These are phyloP conservation scores for Heterocephalus glaber DNA, from an alignment of 2,113 vertebrate genomes.

Conservation along the genomic window DNA sequence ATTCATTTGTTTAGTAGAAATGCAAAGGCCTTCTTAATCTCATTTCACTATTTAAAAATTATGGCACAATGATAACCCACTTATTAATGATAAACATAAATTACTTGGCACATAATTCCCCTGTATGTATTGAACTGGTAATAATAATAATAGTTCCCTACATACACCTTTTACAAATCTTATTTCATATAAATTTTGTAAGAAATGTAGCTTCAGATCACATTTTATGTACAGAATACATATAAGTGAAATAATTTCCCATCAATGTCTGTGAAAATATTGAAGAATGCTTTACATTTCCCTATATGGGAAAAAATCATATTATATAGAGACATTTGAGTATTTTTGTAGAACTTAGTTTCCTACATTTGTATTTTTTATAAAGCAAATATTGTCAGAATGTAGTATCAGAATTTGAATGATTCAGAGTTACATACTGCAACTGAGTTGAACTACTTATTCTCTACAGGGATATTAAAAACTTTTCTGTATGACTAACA, in stretches of 20 bases:
- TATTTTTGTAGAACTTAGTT: slow-evolving; percentile 8
- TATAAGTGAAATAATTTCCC: background rate
- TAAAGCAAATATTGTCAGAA: slow-evolving; percentile 7
- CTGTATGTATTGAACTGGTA: background rate
- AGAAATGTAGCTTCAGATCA: background rate
- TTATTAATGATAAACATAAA: background rate
- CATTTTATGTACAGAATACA: background rate
- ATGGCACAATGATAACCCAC: background rate
- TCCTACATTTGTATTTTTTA: background rate
- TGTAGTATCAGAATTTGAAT: background rate
- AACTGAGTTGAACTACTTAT: background rate
- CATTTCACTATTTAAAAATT: background rate
- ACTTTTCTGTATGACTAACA: background rate
- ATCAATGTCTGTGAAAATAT: background rate
- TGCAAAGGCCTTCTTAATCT: background rate
- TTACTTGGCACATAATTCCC: background rate
- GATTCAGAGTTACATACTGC: background rate
- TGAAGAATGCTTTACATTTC: background rate
- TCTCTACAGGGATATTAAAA: background rate
- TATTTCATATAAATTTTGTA: background rate
- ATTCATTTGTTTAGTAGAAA: background rate
- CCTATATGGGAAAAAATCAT: background rate
- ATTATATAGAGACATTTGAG: background rate
- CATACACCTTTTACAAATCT: background rate
- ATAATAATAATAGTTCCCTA: background rate